These are phyloP conservation scores for Bombyx mandarina DNA, from an alignment of 1,140 invertebrate species.

Conservation along the genomic window DNA sequence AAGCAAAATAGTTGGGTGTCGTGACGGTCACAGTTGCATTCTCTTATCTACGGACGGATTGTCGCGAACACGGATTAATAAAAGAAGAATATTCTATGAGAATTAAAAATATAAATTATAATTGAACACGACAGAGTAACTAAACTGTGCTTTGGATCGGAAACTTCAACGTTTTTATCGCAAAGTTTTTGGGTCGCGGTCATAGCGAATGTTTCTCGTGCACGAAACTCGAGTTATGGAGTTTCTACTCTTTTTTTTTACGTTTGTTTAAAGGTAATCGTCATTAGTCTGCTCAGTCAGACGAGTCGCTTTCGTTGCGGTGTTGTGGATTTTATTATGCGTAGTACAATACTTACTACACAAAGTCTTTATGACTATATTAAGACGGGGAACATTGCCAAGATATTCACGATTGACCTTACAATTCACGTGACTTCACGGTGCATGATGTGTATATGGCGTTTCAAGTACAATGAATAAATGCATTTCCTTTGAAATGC, in stretches of 20 bases:
- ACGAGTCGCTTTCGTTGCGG: not conserved
- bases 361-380: constrained; percentile 11
- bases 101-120: too few relatives aligned
- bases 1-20: too few relatives aligned
- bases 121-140: too few relatives aligned
- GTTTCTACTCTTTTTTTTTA: too few relatives aligned
- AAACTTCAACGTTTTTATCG: constrained; percentile 21
- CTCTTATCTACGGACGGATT: too few relatives aligned
- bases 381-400: constrained; percentile 16
- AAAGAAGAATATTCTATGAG: too few relatives aligned
- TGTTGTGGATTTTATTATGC: not conserved
- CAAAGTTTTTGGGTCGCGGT: constrained; percentile 24
- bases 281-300: not conserved
- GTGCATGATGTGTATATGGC: constrained; percentile 7
- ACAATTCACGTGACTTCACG: constrained; percentile 26
- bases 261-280: not conserved
- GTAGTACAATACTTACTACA: not conserved
- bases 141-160: constrained; percentile 1
- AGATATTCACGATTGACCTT: constrained; percentile 16
- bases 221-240: not conserved
- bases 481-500: constrained; percentile 25
- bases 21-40: too few relatives aligned
- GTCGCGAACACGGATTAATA: too few relatives aligned
- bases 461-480: constrained; percentile 5
- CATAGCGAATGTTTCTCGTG: constrained; percentile 16